Evolutionary conservation across 2,888 invertebrate genomes (phyloP), one percentile per base, ranked within the genome.

Genomic region (Diplolepis rosae): DNA sequence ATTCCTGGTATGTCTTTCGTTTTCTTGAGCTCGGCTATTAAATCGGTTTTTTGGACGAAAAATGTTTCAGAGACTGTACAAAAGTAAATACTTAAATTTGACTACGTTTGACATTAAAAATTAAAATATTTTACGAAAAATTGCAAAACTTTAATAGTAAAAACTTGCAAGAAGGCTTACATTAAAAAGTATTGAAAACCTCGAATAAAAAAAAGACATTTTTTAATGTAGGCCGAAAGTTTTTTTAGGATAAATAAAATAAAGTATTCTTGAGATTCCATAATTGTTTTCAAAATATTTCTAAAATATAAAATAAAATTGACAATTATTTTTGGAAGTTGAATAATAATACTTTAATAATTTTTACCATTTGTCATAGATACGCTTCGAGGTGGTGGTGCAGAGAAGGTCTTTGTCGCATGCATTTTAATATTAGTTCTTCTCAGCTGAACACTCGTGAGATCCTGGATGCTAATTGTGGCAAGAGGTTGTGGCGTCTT

Each of bases 1-100:
- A 98, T 96, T n/a, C 97, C 97, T 1, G 95, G 94, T 75, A 97
- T 96, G 87, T 97, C 96, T 88, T 95, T 96, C 52, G 96, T 96
- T 91, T 96, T 93, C 89, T 97, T 97, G 73, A 98, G 90, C 86
- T 98, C 98, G 56, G 96, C 97, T 76, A 98, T 97, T 61, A 98
- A 90, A 88, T 97, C 96, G 28, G 94, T 95, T 89, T 96, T 96
- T 76, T 93, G 94, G 66, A 92, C 92, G 81, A 93, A 91, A 89
- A 93, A 95, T 54, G 93, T 92, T 76, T 95, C 95, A 51, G 90
- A 90, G 66, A 90, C 91, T 74, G 91, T 45, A 69, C 68, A 11
- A 42, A 18, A 32, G n/a, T 66, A 69, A 68, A 67, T 50, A 42
- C n/a, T 54, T 5, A 13, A 15, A 56, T 24, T 48, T 50, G 27